Conservation (phyloP, 2,113 vertebrate species). For the Naja naja region DNA sequence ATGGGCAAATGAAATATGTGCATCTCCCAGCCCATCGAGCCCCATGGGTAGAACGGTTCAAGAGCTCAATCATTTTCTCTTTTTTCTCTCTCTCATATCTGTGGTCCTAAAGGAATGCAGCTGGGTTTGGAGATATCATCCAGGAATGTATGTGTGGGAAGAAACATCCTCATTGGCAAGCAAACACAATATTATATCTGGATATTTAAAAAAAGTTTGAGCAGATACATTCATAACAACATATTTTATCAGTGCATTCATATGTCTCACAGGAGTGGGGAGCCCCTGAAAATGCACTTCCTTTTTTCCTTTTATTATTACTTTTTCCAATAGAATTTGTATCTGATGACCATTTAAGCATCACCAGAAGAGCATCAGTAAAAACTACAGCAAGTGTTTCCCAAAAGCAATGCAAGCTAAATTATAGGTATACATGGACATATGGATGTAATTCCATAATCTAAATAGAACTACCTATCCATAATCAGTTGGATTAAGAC, state of each 20-base stretch:
- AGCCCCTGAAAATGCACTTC: background rate
- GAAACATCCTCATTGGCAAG: conserved; percentile 8
- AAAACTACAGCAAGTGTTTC: background rate
- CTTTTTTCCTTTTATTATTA: background rate
- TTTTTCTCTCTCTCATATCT: background rate
- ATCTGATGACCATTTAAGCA: background rate
- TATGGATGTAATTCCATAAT: background rate
- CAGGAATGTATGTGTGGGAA: conserved; percentile 22
- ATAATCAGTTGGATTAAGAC: background rate
- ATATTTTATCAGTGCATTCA: background rate
- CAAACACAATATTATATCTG: conserved; percentile 7
- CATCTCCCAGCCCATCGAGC: background rate
- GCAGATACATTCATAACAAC: background rate
- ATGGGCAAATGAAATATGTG: background rate
- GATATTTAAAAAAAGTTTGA: background rate
- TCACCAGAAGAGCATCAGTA: background rate
- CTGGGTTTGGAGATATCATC: background rate
- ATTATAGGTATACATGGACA: background rate
- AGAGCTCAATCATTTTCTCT: background rate
- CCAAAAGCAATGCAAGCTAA: background rate
- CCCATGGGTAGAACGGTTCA: background rate
- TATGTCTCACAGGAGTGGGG: background rate
- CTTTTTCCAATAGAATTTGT: background rate
- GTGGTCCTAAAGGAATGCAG: conserved; percentile 10
- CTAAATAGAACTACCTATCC: background rate